phyloP scores from a whole-genome alignment of 2,888 invertebrate genomes.

The Oxyteleia sp. region DNA sequence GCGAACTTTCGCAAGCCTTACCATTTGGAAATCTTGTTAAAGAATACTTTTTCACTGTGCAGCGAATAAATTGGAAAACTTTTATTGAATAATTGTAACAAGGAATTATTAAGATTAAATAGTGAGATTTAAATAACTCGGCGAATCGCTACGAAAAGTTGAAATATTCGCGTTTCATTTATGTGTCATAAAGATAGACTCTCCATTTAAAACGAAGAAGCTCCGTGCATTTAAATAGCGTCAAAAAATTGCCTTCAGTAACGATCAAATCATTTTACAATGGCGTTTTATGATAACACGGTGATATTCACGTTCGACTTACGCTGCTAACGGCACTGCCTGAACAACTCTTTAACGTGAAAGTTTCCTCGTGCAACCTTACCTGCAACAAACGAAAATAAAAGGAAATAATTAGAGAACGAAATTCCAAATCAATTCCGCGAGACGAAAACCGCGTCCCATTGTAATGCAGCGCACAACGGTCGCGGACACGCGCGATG shows the following conservation, averaged over 20 bases:
- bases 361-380: conserved; percentile 28
- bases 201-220: conserved; percentile 27
- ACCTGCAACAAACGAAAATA: conserved; percentile 47
- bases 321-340: conserved; percentile 18
- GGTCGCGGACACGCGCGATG: neutral
- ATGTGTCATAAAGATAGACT: conserved; percentile 18
- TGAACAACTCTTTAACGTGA: conserved; percentile 19
- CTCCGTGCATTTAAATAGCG: conserved; percentile 35
- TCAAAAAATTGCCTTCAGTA: conserved; percentile 23
- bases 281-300: conserved; percentile 12
- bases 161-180: conserved; percentile 43
- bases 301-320: conserved; percentile 38
- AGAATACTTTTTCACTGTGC: conserved; percentile 15
- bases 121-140: conserved; percentile 21
- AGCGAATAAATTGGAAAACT: conserved; percentile 46
- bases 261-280: conserved; percentile 37
- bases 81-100: conserved; percentile 55
- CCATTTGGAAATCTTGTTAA: conserved; percentile 28
- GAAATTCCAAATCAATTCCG: conserved; percentile 42
- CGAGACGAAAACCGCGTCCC: conserved; percentile 15
- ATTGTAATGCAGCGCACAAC: neutral
- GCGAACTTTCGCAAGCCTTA: conserved; percentile 22
- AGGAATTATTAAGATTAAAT: conserved; percentile 47
- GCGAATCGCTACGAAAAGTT: conserved; percentile 13
- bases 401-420: conserved; percentile 40